Evolutionary conservation across 2,888 invertebrate species (phyloP), one percentile per base, ranked within the genome.

Genomic region (Ornithoptera alexandrae): DNA sequence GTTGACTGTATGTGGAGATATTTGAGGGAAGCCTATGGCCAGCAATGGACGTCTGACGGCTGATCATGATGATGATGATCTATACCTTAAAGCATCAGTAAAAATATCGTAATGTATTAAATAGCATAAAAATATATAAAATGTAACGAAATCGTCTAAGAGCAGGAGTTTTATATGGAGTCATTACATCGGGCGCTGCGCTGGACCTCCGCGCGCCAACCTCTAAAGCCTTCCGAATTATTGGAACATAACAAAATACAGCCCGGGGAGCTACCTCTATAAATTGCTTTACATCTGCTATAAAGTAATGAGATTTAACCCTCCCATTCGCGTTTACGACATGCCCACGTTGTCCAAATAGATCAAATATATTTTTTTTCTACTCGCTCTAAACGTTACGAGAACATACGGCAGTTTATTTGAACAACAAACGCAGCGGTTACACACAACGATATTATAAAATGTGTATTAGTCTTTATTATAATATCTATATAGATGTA

Each of bases 291-390:
- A 88, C 89, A 88, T 89, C 87, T 87, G 84, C 89, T 83, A 89
- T 90, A 90, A 90, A 89, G 89, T 90, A 90, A 90, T 89, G 88
- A 89, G 88, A 89, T 92, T 90, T 89, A 89, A 87, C 89, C 90
- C 87, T 84, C 85, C 83, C 81, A 85, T 87, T 85, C 83, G 79
- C 85, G 78, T 90, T 91, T 90, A 90, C 86, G 88, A 87, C 84
- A 81, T 79, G 79, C 83, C 81, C 82, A 77, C 79, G 74, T 79
- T 80, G 77, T 77, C 72, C 80, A 80, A 83, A 88, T 88, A 85
- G 82, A 87, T 86, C 87, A 85, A 86, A 85, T 84, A 82, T 84
- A 79, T 80, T 79, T 74, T 75, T 71, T 76, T 79, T 74, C 75
- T 71, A 75, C 64, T 61, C 62, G 22, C 3, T 20, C 60, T 63